These are phyloP conservation scores for Drosophila virilis DNA, from an alignment of 1,140 invertebrate genomes.

Conservation along the genomic window DNA sequence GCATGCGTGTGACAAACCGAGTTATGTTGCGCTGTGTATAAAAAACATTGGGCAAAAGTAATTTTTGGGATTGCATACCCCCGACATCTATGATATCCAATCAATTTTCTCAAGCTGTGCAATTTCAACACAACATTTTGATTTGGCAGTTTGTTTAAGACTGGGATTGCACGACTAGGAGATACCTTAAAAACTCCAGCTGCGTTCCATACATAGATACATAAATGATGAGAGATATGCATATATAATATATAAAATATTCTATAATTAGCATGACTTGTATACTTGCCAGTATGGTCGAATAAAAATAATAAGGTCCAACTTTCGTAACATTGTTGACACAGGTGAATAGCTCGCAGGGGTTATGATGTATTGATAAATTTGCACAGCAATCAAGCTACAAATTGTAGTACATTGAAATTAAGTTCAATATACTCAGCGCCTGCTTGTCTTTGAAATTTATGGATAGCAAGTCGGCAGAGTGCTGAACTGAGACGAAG, in stretches of 20 bases:
- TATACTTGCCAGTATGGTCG: background rate
- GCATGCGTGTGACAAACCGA: conserved; percentile 32
- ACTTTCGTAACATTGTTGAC: background rate
- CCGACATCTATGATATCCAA: no score
- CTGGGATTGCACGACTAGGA: no score
- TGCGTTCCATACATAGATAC: no score
- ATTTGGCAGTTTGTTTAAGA: no score
- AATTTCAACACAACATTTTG: no score
- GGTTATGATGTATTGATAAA: background rate
- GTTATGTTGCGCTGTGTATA: background rate
- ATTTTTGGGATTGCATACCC: background rate
- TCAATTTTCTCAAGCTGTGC: no score
- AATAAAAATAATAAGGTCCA: background rate
- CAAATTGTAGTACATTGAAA: conserved; percentile 11
- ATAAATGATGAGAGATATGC: no score
- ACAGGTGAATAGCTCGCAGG: background rate
- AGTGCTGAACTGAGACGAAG: conserved; percentile 14
- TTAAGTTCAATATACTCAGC: conserved; percentile 13
- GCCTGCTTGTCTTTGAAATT: conserved; percentile 18
- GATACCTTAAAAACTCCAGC: no score
- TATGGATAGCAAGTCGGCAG: background rate
- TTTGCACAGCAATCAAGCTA: conserved; percentile 12
- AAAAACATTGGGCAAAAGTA: background rate
- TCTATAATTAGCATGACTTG: background rate
- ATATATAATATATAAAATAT: no score